These are phyloP conservation scores for Lota lota DNA, from an alignment of 2,113 vertebrate genomes.

Conservation along the genomic window DNA sequence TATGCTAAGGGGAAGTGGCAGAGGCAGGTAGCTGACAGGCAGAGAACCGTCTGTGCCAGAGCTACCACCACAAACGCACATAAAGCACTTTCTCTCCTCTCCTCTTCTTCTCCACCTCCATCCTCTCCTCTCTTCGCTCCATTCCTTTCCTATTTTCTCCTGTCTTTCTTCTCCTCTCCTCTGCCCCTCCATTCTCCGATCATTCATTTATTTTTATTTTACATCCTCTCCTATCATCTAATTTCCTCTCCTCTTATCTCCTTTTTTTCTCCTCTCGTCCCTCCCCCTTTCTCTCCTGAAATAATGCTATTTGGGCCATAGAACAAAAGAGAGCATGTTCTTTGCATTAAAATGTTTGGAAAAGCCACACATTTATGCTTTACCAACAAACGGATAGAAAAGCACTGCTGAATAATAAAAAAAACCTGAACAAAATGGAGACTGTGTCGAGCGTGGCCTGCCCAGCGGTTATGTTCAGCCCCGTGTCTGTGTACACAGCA, in stretches of 20 bases:
- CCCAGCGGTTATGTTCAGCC: no score
- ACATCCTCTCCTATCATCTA: not conserved
- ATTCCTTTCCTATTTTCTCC: constrained; percentile 30
- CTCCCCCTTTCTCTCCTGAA: no score
- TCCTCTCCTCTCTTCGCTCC: constrained; percentile 21
- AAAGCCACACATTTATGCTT: constrained; percentile 15
- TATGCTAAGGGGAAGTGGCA: constrained; percentile 73
- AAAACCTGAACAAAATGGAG: no score
- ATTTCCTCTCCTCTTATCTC: not conserved
- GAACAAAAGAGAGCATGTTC: not conserved
- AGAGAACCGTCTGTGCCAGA: constrained; percentile 62
- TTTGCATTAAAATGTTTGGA: not conserved
- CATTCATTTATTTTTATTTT: not conserved
- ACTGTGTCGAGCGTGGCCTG: no score
- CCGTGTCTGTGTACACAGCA: no score
- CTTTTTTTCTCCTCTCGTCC: not conserved
- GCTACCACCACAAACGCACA: constrained; percentile 38
- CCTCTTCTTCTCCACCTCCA: not conserved
- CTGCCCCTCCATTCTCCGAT: constrained; percentile 4
- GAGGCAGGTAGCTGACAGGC: constrained; percentile 71
- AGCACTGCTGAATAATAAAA: no score
- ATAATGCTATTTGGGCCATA: not conserved
- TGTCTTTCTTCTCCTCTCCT: constrained; percentile 17
- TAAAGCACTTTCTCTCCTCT: constrained; percentile 3
- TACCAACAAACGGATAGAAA: no score